Percentiles rank a stretch among this genome's conserved stretches.
phyloP scores from a whole-genome alignment of 2,888 invertebrate genomes.

The Eubasilissa splendida region DNA sequence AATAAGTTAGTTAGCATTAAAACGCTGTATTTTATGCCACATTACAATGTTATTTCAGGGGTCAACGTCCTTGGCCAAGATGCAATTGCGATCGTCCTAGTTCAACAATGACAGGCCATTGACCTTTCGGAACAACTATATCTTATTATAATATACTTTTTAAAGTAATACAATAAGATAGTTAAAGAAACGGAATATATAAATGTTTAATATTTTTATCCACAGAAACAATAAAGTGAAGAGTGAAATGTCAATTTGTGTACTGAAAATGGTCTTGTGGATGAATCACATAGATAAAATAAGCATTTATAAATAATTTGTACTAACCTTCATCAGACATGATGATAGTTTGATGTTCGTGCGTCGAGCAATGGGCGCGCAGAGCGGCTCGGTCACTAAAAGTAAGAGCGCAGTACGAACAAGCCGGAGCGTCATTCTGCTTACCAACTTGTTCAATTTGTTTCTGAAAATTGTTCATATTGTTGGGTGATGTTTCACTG shows the following conservation, averaged over 20 bases:
- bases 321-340: slow-evolving; percentile 77
- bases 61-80: slow-evolving; percentile 17
- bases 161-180: no score
- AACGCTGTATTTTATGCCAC: no score
- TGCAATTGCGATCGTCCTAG: no score
- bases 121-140: not conserved
- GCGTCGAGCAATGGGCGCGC: slow-evolving; percentile 74
- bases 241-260: no score
- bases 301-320: no score
- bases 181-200: no score
- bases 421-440: slow-evolving; percentile 63
- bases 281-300: no score
- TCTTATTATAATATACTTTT: no score
- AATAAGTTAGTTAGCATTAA: no score
- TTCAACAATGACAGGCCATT: slow-evolving; percentile 9
- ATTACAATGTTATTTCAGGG: not conserved
- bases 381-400: slow-evolving; percentile 72
- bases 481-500: slow-evolving; percentile 55
- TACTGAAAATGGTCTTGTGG: no score
- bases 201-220: no score
- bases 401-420: slow-evolving; percentile 74
- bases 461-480: slow-evolving; percentile 57
- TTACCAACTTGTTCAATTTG: slow-evolving; percentile 57
- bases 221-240: no score
- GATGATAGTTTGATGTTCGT: slow-evolving; percentile 75